phyloP scores from a whole-genome alignment of 2,797 vertebrate species.

The Pteropus rufus region DNA sequence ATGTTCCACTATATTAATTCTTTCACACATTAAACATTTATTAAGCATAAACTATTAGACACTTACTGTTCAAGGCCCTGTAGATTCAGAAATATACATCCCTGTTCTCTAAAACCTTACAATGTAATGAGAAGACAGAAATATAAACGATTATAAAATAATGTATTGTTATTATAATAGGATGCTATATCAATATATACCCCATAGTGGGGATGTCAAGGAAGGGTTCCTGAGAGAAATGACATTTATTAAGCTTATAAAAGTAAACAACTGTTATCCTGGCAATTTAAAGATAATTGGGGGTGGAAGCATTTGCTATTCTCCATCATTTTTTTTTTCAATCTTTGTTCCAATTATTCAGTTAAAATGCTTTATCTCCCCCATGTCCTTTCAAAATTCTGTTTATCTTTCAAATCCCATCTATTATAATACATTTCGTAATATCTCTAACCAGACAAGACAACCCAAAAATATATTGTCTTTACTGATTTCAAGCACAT shows the following conservation, averaged over 20 bases:
- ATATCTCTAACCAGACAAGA: background rate
- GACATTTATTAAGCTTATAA: background rate
- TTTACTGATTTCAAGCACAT: conserved; percentile 2
- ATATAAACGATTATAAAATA: background rate
- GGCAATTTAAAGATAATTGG: background rate
- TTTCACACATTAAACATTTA: conserved; percentile 5
- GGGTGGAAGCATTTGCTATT: background rate
- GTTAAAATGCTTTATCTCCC: background rate
- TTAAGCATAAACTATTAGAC: background rate
- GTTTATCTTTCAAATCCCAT: background rate
- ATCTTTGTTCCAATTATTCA: background rate
- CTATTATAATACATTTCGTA: background rate
- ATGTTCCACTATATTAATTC: background rate
- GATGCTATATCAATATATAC: background rate
- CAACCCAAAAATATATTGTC: background rate
- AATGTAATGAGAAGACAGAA: background rate
- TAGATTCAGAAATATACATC: background rate
- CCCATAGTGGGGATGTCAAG: background rate
- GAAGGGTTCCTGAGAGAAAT: background rate
- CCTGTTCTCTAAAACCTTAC: background rate
- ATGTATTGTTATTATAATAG: background rate
- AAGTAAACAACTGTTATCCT: background rate
- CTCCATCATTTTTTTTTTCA: background rate
- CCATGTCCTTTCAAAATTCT: background rate
- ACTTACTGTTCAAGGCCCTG: background rate